These are phyloP conservation scores for Chascanopsetta lugubris DNA, from an alignment of 2,113 vertebrate species.

Conservation along the genomic window DNA sequence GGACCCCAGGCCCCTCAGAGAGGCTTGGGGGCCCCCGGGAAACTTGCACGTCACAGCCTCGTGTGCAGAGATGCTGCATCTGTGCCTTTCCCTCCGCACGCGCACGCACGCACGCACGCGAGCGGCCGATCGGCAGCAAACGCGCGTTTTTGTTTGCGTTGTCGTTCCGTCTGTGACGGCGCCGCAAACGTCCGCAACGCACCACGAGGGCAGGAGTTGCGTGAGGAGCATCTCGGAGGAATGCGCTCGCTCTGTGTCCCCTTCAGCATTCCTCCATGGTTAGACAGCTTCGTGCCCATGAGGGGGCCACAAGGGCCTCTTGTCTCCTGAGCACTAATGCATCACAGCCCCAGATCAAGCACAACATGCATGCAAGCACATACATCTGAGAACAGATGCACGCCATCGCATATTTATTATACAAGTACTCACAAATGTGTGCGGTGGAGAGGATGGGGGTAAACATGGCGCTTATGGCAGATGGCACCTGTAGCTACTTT, in stretches of 20 bases:
- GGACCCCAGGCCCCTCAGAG: slow-evolving; percentile 56
- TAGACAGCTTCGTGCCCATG: slow-evolving; percentile 64
- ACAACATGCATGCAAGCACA: slow-evolving; percentile 49
- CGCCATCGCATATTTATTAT: slow-evolving; percentile 31
- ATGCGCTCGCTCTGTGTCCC: slow-evolving; percentile 57
- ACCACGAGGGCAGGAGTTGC: slow-evolving; percentile 46
- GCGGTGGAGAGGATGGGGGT: background rate
- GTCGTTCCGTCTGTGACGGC: background rate
- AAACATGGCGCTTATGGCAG: background rate
- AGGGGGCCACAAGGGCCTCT: slow-evolving; percentile 70
- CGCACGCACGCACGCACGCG: too few species aligned
- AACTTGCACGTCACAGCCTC: slow-evolving; percentile 45
- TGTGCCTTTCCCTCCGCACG: slow-evolving; percentile 44
- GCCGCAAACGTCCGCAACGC: slow-evolving; percentile 45
- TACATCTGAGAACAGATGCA: slow-evolving; percentile 48
- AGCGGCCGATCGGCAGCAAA: too few species aligned
- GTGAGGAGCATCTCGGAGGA: slow-evolving; percentile 61
- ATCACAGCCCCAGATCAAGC: slow-evolving; percentile 63
- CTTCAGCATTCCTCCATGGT: slow-evolving; percentile 67
- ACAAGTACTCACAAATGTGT: slow-evolving; percentile 1
- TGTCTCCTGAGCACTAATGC: slow-evolving; percentile 69
- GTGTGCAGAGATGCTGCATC: slow-evolving; percentile 36
- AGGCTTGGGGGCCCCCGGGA: slow-evolving; percentile 59
- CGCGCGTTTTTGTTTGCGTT: background rate
- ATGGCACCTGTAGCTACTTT: slow-evolving; percentile 32